These are phyloP conservation scores for Lagria hirta DNA, from an alignment of 2,888 invertebrate genomes.

Conservation along the genomic window DNA sequence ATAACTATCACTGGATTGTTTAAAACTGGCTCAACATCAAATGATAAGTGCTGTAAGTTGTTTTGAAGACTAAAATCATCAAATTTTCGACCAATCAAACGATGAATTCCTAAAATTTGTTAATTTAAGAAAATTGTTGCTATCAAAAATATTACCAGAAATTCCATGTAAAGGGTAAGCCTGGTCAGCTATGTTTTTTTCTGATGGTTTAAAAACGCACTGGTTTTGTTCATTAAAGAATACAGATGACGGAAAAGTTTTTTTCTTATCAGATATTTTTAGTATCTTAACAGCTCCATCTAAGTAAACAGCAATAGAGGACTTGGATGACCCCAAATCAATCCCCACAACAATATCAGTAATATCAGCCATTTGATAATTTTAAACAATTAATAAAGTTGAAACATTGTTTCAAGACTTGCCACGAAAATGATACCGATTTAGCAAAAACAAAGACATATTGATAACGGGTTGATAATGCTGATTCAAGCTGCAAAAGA, in stretches of 20 bases:
- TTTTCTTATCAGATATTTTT: constrained; percentile 12
- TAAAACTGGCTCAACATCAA: constrained; percentile 26
- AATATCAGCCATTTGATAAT: no score
- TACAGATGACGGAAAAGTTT: constrained; percentile 14
- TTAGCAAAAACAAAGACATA: no score
- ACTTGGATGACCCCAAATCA: constrained; percentile 24
- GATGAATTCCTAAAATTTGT: constrained; percentile 39
- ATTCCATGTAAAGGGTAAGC: constrained; percentile 11
- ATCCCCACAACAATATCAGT: constrained; percentile 19
- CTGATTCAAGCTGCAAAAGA: no score
- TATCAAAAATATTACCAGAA: no score
- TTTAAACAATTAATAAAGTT: no score
- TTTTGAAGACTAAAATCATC: constrained; percentile 32
- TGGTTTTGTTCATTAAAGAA: constrained; percentile 6
- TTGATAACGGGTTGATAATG: no score
- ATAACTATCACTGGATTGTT: constrained; percentile 29
- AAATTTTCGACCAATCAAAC: constrained; percentile 36
- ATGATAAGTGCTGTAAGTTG: constrained; percentile 31
- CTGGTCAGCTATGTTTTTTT: constrained; percentile 9
- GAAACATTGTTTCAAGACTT: no score
- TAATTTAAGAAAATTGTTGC: no score
- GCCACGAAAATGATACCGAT: no score
- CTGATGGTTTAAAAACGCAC: constrained; percentile 9
- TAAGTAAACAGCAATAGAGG: constrained; percentile 5
- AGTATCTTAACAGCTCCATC: constrained; percentile 5